Evolutionary conservation across 2,888 invertebrate genomes (phyloP), one percentile per base, ranked within the genome.

Genomic region (Eristalinus aeneus): DNA sequence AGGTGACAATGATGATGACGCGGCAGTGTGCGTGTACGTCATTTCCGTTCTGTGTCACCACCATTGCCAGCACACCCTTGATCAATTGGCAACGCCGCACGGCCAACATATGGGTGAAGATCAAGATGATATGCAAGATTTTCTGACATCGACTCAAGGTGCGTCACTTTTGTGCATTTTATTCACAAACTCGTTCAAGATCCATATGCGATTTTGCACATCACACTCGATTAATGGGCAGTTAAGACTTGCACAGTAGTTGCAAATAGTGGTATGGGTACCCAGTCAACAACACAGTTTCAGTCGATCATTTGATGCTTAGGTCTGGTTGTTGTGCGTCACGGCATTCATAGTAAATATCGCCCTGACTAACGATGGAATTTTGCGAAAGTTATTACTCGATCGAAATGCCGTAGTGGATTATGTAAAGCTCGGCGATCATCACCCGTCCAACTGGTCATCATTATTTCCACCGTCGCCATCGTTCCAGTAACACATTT

Each of bases 401-500:
- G 11, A 12, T 12, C 39, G 39, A 4, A n/a, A 4, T 39, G 39
- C n/a, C 39, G n/a, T n/a, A 6, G 39, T 1, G 39, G n/a, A 46
- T 46, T 46, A 46, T 46, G 46, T 46, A 46, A 46, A 46, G 16
- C 8, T 2, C 46, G 16, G 16, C 46, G 46, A 46, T 46, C 46
- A 46, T 46, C 46, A 16, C 46, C 46, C 46, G 46, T 46, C 46
- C 46, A 16, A 32, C 31, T 75, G 67, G 46, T 64, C 39, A 75
- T 67, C 56, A 69, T 69, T n/a, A 20, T 34, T 20, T 36, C 27
- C 34, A 8, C 31, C 53, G 34, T n/a, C 27, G 23, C 46, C 27
- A 72, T 56, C 58, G 56, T 61, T 53, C 46, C 46, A 58, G 60
- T 53, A 46, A 61, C 32, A 61, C 67, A 67, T 34, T 61, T 75